Base-by-base conservation (phyloP, 2,113 vertebrate genomes). In the Indicator maculatus region DNA sequence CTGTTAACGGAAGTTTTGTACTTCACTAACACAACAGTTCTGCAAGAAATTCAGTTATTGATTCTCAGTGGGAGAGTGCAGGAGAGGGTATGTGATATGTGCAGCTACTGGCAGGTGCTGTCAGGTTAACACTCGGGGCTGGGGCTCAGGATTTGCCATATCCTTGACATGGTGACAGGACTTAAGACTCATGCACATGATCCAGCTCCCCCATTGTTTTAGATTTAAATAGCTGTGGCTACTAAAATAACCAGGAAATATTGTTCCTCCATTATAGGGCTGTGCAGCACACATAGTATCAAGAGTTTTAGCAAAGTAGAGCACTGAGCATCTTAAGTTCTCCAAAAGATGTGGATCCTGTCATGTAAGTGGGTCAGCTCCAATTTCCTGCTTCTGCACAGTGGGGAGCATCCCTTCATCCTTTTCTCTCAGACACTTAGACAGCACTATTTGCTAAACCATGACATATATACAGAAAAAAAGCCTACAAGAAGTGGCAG, bases 81-180 rank as follows among this genome's bases (percentile, higher is more conserved):
- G 84, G 39, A 64, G 41, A 74, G 64, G 75, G 31, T 5, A 3
- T 4, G 12, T 0, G 0, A 56, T 56, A 39, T 0, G 0, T 44
- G 65, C 85, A 64, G 58, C 12, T 72, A 58, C 53, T 45, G 55
- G 30, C 81, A 92, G 23, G 11, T 59, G 24, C n/a, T 28, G 39
- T 27, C 52, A 82, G 0, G 2, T 66, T 36, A 50, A 65, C 31
- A 77, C 67, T 30, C 3, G 7, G 36, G 52, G 44, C 14, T 61
- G 30, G 24, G 50, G 38, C 65, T 70, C 58, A 56, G 53, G 38
- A 77, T 77, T 23, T 75, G 64, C 55, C 2, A 5, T 4, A 55
- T 36, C 66, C 52, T 27, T 53, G 79, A n/a, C 63, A 21, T 16
- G 28, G n/a, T 1, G 0, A 67, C 23, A 79, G 17, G 21, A 27